Evolutionary conservation across 2,888 invertebrate genomes (phyloP).

Genomic region (Monopis laevigella): DNA sequence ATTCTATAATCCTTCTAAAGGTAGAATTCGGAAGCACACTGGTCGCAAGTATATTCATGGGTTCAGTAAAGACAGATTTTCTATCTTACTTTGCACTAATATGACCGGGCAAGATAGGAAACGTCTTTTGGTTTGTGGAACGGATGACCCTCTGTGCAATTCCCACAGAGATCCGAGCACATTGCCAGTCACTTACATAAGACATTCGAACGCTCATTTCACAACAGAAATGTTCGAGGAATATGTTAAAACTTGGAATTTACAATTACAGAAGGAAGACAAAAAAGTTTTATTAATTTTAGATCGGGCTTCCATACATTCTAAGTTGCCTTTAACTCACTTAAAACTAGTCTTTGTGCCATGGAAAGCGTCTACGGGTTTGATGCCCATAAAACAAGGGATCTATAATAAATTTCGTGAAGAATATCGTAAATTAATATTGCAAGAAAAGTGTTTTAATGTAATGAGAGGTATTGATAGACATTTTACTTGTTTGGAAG

Average conservation of each 20-base stretch:
- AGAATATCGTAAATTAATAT: slow-evolving; percentile 27
- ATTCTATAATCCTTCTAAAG: slow-evolving; percentile 33
- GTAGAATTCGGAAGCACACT: slow-evolving; percentile 29
- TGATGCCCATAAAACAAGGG: slow-evolving; percentile 34
- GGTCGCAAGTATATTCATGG: slow-evolving; percentile 35
- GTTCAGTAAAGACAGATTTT: slow-evolving; percentile 28
- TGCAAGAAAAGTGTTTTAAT: slow-evolving; percentile 30
- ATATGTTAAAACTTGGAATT: slow-evolving; percentile 33
- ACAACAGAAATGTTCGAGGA: slow-evolving; percentile 34
- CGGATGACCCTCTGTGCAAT: slow-evolving; percentile 30
- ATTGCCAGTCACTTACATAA: slow-evolving; percentile 30
- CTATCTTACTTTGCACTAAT: slow-evolving; percentile 32
- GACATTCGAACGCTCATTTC: slow-evolving; percentile 31
- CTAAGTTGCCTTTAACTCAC: slow-evolving; percentile 30
- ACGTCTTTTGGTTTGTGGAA: slow-evolving; percentile 31
- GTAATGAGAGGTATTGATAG: slow-evolving; percentile 28
- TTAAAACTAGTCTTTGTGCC: slow-evolving; percentile 33
- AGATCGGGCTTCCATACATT: slow-evolving; percentile 33
- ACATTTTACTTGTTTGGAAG: slow-evolving; percentile 31
- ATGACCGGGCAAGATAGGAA: slow-evolving; percentile 31
- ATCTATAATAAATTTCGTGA: slow-evolving; percentile 27
- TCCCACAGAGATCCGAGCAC: slow-evolving; percentile 28
- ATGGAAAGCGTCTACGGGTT: slow-evolving; percentile 30
- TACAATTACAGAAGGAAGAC: slow-evolving; percentile 24
- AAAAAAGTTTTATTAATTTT: slow-evolving; percentile 28